These are phyloP conservation scores for Otolemur crassicaudatus DNA, from an alignment of 2,797 vertebrate species.

Conservation along the genomic window DNA sequence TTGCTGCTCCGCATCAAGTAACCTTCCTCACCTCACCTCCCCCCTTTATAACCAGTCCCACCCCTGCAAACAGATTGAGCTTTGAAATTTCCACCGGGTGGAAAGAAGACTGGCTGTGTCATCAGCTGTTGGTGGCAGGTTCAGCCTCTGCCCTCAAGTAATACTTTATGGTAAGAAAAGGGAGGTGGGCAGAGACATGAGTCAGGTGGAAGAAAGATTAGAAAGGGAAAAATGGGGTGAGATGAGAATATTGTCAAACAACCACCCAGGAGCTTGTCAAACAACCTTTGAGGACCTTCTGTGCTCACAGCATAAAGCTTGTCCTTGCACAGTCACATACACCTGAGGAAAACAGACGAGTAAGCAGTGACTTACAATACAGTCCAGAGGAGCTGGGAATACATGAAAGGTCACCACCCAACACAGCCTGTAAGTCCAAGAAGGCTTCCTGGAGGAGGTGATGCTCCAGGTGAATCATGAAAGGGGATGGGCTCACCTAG, in stretches of 20 bases:
- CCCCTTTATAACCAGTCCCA: not conserved
- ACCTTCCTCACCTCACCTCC: not conserved
- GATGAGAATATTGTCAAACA: not conserved
- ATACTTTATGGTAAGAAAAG: not conserved
- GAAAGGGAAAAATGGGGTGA: not conserved
- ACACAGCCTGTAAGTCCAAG: not conserved
- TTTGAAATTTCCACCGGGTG: conserved; percentile 43
- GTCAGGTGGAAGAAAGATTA: not conserved
- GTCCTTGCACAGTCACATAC: not conserved
- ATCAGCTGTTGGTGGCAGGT: not conserved
- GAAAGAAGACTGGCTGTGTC: not conserved
- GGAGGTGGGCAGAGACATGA: not conserved
- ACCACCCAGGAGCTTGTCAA: not conserved
- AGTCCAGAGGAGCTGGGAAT: not conserved
- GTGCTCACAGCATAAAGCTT: not conserved
- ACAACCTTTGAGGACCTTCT: not conserved
- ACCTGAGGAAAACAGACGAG: not conserved
- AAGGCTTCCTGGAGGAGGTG: conserved; percentile 13
- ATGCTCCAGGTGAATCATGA: not conserved
- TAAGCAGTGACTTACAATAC: not conserved
- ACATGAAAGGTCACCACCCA: not conserved
- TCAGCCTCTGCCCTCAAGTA: not conserved
- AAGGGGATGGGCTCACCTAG: not conserved
- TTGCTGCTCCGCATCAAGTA: not conserved
- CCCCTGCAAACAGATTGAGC: not conserved